Base-by-base conservation (phyloP, 1,140 invertebrate species). In the Oedothorax gibbosus region DNA sequence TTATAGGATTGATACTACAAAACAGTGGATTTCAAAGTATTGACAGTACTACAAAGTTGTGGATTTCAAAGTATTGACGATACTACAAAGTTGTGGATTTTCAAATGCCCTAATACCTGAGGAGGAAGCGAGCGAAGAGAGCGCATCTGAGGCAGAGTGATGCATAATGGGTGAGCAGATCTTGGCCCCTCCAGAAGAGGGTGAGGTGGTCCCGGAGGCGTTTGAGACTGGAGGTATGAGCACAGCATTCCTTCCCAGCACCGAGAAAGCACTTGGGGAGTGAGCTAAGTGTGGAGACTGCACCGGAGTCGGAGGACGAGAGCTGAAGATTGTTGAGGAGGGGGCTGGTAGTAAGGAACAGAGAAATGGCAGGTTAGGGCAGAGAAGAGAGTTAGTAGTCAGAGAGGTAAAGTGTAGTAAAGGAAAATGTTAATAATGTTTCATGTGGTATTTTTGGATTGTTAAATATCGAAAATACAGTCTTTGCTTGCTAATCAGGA, bases 201-300 rank as follows among this genome's bases (percentile, higher is more conserved):
- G 62, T 60, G 85, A 73, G n/a, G 65, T 62, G 64, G 51, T 78
- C n/a, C 50, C 83, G 21, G 83, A 68, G 65, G 69, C 78, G 20
- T 73, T 60, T 12, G 82, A 84, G 56, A 71, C 69, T 21, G 75
- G 84, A 80, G 85, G 77, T 51, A 80, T 75, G 57, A 86, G 85
- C 18, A 80, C 76, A 73, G 85, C 77, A 80, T 79, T 86, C 75
- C 77, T 79, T 75, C 85, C 77, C 51, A 86, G 62, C 15, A 86
- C 85, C 66, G 76, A 86, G 66, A 86, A 86, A 68, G 85, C 85
- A 68, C 85, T 86, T 81, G 85, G 85, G 66, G 85, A 80, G 68
- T 86, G 85, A 73, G 85, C 77, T 81, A 86, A 66, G 54, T 86
- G 85, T 73, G 85, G 85, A 80, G 85, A 79, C 60, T 73, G 76